Evolutionary conservation across 2,113 vertebrate species (phyloP), one percentile per base, ranked within the genome.

Genomic region (Caranx ignobilis): DNA sequence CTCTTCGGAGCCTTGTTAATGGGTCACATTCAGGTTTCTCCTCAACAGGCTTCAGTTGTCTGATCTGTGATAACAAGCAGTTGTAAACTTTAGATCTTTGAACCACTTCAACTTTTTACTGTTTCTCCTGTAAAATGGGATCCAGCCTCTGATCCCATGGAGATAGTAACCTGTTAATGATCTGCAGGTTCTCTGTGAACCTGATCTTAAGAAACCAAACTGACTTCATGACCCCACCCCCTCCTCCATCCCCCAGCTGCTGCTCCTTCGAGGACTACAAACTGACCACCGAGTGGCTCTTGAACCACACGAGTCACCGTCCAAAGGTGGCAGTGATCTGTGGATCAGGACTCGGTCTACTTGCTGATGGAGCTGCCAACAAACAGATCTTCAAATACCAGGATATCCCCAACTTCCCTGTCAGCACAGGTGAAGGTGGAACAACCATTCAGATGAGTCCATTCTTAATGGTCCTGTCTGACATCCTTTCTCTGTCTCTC

Each of bases 321-420:
- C 94, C 94, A 0, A 93, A 92, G 70, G 87, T 95, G 2, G 94
- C 92, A 0, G 88, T 95, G 4, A 93, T 95, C 68, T 94, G 94
- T 3, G 93, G 94, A 2, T 93, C 93, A 0, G 94, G 93, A 59
- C 92, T 95, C 1, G 89, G 94, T 0, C 82, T 92, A 7, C 85
- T 95, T 5, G 94, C 91, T 0, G 91, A 94, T 2, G 75, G 64
- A 10, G 85, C 88, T 12, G 2, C 81, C 11, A 77, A 93, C 84
- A 92, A 91, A 48, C 87, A 95, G 75, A 79, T 54, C 64, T 93
- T 95, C 77, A 87, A 68, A 63, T 95, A 95, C 73, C 79, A 91
- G 62, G 93, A 94, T 61, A 94, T 95, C 77, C 94, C 94, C 37
- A 93, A 95, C 84, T 95, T 95, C 72, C 94, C 94, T 1, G 73